Percentiles rank a stretch among this genome's conserved stretches.
phyloP scores from a whole-genome alignment of 2,797 vertebrate genomes.

The Chiloscyllium punctatum region DNA sequence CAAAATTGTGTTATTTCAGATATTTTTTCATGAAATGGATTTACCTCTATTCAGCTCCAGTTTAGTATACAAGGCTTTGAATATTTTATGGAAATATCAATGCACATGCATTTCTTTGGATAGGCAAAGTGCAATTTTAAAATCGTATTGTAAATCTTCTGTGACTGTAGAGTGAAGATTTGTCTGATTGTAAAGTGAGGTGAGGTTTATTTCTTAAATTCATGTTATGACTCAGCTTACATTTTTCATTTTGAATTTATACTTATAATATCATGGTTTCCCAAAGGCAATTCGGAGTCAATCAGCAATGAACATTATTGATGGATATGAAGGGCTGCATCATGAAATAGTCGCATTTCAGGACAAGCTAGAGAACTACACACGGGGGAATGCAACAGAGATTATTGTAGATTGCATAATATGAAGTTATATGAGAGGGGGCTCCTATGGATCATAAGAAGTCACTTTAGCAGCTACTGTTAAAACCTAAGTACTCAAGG shows the following conservation, averaged over 20 bases:
- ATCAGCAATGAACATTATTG: no score
- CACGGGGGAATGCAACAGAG: neutral
- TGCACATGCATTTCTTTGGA: neutral
- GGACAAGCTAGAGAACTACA: neutral
- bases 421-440: neutral
- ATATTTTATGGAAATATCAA: neutral
- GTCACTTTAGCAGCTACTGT: no score
- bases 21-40: neutral
- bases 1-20: neutral
- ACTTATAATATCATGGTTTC: neutral
- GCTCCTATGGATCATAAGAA: neutral
- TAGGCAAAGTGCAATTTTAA: neutral
- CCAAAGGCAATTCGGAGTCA: neutral
- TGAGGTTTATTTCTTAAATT: neutral
- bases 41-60: neutral
- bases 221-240: neutral
- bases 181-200: neutral
- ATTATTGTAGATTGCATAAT: neutral
- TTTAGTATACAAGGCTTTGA: neutral
- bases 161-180: neutral
- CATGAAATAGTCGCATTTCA: neutral
- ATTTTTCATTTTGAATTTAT: neutral
- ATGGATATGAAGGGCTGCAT: neutral
- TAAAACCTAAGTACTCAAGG: no score
- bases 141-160: neutral